Conservation (phyloP, 2,888 invertebrate species). For the Leucophenga maculata region DNA sequence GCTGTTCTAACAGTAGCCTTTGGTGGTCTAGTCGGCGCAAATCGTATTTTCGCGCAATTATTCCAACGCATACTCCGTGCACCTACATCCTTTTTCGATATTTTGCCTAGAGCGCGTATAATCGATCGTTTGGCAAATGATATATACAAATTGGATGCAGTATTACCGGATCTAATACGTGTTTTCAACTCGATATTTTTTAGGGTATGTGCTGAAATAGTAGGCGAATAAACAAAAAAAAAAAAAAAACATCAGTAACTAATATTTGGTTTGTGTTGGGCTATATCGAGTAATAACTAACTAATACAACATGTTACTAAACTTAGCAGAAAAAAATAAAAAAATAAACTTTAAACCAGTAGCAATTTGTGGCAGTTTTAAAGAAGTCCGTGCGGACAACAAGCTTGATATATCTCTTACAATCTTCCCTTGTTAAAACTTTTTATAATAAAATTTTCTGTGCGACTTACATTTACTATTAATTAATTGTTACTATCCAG, state of each 20-base stretch:
- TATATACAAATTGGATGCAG: slow-evolving; percentile 75
- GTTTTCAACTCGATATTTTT: slow-evolving; percentile 52
- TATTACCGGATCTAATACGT: slow-evolving; percentile 70
- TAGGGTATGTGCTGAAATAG: slow-evolving; percentile 60
- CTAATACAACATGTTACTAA: slow-evolving; percentile 28
- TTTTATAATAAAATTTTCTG: too few relatives aligned
- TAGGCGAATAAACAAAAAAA: slow-evolving; percentile 20
- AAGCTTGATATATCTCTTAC: too few relatives aligned
- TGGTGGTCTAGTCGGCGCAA: slow-evolving; percentile 74
- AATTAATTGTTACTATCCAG: not conserved
- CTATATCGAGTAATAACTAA: not conserved
- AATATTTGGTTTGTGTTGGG: too few relatives aligned
- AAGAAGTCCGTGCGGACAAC: too few relatives aligned
- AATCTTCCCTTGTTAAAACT: too few relatives aligned
- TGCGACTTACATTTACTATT: not conserved
- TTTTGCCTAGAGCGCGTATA: slow-evolving; percentile 77
- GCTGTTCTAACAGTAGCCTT: slow-evolving; percentile 61
- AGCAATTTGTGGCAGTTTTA: too few relatives aligned
- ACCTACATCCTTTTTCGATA: slow-evolving; percentile 77
- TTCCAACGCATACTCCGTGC: slow-evolving; percentile 74
- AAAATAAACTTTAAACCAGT: too few relatives aligned
- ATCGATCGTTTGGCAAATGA: slow-evolving; percentile 77
- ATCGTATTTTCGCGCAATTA: slow-evolving; percentile 73
- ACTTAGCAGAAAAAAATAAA: not conserved
- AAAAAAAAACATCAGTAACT: too few relatives aligned